phyloP scores from a whole-genome alignment of 64 coral and sea anemone species.

The Catalaphyllia jardinei region DNA sequence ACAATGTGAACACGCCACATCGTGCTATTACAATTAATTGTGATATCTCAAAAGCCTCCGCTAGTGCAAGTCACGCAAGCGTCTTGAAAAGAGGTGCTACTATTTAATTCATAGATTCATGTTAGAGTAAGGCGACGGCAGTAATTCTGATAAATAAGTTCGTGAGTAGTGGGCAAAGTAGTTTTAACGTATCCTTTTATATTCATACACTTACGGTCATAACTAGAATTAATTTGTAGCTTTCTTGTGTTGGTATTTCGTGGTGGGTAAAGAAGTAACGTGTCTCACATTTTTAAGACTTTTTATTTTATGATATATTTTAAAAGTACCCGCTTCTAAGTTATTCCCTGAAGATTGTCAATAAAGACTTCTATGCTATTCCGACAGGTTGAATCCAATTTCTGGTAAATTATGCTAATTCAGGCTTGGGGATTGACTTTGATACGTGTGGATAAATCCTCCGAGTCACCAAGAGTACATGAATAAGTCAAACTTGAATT shows the following conservation, averaged over 20 bases:
- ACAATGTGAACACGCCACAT: background rate
- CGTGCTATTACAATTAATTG: no score
- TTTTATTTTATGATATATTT: conserved; percentile 55
- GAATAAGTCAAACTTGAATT: no score
- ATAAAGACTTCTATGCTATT: conserved; percentile 36
- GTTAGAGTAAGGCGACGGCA: background rate
- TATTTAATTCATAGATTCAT: background rate
- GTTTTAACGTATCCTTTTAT: conserved; percentile 24
- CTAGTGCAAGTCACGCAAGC: background rate
- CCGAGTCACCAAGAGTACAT: no score
- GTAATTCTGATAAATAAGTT: background rate
- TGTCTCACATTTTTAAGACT: conserved; percentile 36
- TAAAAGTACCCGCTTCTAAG: conserved; percentile 34
- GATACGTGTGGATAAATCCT: no score
- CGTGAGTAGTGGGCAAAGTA: background rate
- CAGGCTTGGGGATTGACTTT: no score
- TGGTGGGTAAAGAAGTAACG: conserved; percentile 13
- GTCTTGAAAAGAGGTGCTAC: background rate
- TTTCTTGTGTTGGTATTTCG: background rate
- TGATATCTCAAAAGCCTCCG: background rate
- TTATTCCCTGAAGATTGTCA: conserved; percentile 41
- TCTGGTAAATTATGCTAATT: no score
- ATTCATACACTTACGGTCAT: background rate
- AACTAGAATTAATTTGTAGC: background rate
- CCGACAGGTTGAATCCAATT: background rate